Evolutionary conservation across 2,113 vertebrate species (phyloP), one percentile per base, ranked within the genome.

Genomic region (Entomyzon cyanotis): DNA sequence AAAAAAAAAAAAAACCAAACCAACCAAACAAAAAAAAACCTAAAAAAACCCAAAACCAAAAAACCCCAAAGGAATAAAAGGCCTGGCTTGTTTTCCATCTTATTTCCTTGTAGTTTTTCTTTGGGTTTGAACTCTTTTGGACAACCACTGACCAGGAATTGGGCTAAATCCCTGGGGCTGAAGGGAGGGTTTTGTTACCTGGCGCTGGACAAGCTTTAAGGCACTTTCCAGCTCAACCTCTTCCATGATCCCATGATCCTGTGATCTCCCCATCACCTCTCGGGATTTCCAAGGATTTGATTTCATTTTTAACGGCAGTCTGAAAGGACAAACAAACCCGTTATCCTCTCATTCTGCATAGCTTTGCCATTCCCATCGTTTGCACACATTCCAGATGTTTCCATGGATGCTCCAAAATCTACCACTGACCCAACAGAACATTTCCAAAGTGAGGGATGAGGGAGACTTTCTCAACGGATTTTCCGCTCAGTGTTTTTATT

Each of bases 271-370:
- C 97, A 5, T 97, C 94, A 3, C 94, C 95, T 31, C 97, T 92
- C 12, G 91, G 97, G 22, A 98, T 35, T 98, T 98, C 47, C 94
- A 94, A 24, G 95, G 98, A 58, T 97, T 98, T 95, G 5, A 10
- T 98, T 98, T 87, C 9, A 19, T 8, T 41, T 55, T 56, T 14
- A 12, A 97, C 97, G 4, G 94, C 96, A 4, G 71, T 96, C 97
- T 98, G 64, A 62, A 58, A 69, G 49, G 22, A 80, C 16, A 22
- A 94, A 60, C 2, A 63, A 55, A 27, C 49, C n/a, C 6, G 37
- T 83, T 58, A 41, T 28, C 17, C 35, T 46, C 9, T 59, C 59
- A 0, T 56, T 44, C 70, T 73, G 37, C 10, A 1, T 30, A 11
- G 91, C 28, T 78, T 89, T 35, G 5, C 68, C 65, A 3, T 93